phyloP scores from a whole-genome alignment of 2,113 vertebrate genomes.

The Myrmecophaga tridactyla region DNA sequence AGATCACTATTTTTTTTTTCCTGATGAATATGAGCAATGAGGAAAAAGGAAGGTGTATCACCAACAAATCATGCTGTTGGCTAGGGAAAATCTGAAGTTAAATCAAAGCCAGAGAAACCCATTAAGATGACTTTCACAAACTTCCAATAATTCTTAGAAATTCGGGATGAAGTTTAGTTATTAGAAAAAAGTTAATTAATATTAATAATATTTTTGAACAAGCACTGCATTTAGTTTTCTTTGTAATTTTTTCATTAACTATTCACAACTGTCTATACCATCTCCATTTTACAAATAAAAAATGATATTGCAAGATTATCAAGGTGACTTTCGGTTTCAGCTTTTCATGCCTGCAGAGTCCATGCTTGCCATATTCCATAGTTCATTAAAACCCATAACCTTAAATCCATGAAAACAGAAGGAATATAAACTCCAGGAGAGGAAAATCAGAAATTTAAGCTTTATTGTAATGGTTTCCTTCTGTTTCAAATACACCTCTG shows the following conservation, averaged over 20 bases:
- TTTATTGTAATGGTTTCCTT: constrained; percentile 23
- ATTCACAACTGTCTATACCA: background rate
- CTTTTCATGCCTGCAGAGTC: background rate
- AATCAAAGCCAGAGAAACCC: background rate
- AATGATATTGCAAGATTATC: background rate
- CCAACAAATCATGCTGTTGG: background rate
- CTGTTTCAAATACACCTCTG: background rate
- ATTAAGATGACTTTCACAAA: background rate
- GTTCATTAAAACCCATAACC: background rate
- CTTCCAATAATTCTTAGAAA: background rate
- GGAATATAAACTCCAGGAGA: background rate
- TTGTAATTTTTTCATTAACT: background rate
- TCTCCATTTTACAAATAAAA: background rate
- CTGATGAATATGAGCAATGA: background rate
- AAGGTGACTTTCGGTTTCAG: background rate
- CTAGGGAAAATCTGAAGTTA: background rate
- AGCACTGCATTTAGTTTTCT: background rate
- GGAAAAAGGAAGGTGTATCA: background rate
- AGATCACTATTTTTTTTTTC: background rate
- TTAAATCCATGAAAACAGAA: background rate
- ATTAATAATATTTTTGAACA: background rate
- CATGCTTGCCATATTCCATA: background rate
- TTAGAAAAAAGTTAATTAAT: background rate
- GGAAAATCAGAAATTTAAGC: background rate
- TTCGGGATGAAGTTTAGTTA: background rate